Evolutionary conservation across 2,888 invertebrate genomes (phyloP).

Genomic region (Dusona sp.): DNA sequence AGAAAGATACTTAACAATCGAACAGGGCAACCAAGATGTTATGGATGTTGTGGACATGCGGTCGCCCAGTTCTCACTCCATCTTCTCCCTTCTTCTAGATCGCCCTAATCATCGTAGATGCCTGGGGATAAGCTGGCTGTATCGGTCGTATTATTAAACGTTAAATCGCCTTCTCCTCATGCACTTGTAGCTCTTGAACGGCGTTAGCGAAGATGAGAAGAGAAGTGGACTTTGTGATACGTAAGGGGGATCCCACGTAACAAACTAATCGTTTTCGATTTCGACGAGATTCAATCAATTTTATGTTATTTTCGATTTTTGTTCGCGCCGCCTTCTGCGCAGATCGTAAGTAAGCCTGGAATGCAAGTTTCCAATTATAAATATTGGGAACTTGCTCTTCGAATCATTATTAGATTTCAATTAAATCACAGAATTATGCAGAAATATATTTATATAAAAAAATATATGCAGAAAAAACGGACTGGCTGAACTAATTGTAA

Average conservation of each 20-base stretch:
- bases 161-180: constrained; percentile 56
- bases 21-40: constrained; percentile 28
- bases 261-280: constrained; percentile 7
- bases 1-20: constrained; percentile 64
- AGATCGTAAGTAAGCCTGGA: not conserved
- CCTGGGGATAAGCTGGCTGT: constrained; percentile 71
- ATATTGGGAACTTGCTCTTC: not conserved
- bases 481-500: not conserved
- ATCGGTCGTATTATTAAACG: constrained; percentile 74
- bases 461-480: not conserved
- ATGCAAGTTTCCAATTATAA: not conserved
- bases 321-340: not conserved
- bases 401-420: not conserved
- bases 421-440: not conserved
- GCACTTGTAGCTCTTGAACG: constrained; percentile 3
- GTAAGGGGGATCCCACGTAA: constrained; percentile 14
- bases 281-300: not conserved
- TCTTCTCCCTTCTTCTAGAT: constrained; percentile 41
- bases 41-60: constrained; percentile 44
- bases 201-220: constrained; percentile 16
- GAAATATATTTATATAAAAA: not conserved
- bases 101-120: constrained; percentile 75
- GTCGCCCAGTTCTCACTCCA: constrained; percentile 52
- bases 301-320: not conserved
- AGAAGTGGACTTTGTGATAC: constrained; percentile 16